Percentiles rank a stretch among this genome's conserved stretches.
Conservation (phyloP, 1,140 invertebrate genomes). For the Andricus grossulariae region DNA sequence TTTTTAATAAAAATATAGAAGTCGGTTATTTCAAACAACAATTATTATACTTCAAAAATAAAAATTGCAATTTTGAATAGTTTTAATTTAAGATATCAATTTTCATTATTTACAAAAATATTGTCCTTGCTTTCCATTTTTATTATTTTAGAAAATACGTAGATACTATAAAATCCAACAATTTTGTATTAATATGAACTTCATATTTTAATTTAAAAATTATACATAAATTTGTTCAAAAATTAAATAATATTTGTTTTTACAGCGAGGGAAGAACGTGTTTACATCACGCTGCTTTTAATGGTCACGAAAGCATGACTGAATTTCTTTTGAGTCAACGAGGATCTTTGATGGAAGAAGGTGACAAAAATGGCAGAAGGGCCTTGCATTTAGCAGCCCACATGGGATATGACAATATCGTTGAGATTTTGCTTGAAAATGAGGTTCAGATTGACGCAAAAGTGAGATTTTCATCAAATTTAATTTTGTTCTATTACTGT, state of each 20-base stretch:
- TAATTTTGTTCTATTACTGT: not conserved
- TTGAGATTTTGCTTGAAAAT: slow-evolving; percentile 74
- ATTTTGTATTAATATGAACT: no score
- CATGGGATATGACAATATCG: slow-evolving; percentile 77
- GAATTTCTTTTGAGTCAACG: slow-evolving; percentile 73
- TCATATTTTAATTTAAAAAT: no score
- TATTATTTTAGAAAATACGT: no score
- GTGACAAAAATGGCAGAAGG: slow-evolving; percentile 80
- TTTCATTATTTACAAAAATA: no score
- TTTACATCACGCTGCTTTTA: slow-evolving; percentile 81
- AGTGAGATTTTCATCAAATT: slow-evolving; percentile 67
- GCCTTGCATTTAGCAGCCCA: slow-evolving; percentile 79
- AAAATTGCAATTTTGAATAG: no score
- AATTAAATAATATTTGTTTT: not conserved
- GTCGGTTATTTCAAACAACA: no score
- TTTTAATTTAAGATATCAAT: no score
- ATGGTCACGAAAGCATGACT: slow-evolving; percentile 79
- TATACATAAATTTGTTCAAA: not conserved
- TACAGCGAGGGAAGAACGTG: slow-evolving; percentile 77
- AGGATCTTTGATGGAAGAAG: slow-evolving; percentile 80
- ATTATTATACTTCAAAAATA: no score
- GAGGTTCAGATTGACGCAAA: slow-evolving; percentile 78
- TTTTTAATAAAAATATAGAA: no score
- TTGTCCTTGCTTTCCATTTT: no score
- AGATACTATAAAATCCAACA: no score